Base-by-base conservation (phyloP, 1,140 invertebrate genomes). In the Nasonia vitripennis region DNA sequence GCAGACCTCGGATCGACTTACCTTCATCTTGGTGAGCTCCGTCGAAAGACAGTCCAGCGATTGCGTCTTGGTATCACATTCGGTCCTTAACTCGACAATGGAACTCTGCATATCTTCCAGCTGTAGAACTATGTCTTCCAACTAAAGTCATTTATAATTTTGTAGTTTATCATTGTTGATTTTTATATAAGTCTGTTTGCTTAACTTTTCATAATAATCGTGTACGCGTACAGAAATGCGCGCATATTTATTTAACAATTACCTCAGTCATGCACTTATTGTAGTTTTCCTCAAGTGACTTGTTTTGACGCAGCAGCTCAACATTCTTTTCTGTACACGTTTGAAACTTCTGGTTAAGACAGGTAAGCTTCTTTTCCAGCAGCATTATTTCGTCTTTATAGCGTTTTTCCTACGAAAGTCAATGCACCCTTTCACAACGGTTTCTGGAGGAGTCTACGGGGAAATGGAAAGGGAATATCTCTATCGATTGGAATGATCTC, bases 231-330 rank as follows among this genome's bases (percentile, higher is more conserved):
- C 6, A 45, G 0, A 45, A 45, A 45, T 45, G 41, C 9, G 41
- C 10, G 7, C 41, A 45, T 9, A 9, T 45, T 45, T 55, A 31
- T 55, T 62, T 70, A 17, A 55, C 82, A n/a, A 51, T 83, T 88
- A 93, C 91, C 84, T 92, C 88, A 20, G 51, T 83, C 71, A 89
- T 87, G n/a, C 88, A 91, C 81, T 90, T 90, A 20, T 87, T 89
- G 87, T 89, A 90, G 83, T 89, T 90, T 79, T 87, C 87, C 86
- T 92, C 89, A 9, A 91, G 85, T 74, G 88, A 79, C 73, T 89
- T 86, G 48, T 91, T 92, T 75, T 91, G 87, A 31, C 81, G 86
- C 20, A 88, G 78, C 9, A 92, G 88, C n/a, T 87, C 67, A 34
- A 83, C 87, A 85, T 92, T 91, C 41, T 90, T 87, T 10, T 91